Conservation (phyloP, 2,797 vertebrate genomes). For the Hydrolagus colliei region DNA sequence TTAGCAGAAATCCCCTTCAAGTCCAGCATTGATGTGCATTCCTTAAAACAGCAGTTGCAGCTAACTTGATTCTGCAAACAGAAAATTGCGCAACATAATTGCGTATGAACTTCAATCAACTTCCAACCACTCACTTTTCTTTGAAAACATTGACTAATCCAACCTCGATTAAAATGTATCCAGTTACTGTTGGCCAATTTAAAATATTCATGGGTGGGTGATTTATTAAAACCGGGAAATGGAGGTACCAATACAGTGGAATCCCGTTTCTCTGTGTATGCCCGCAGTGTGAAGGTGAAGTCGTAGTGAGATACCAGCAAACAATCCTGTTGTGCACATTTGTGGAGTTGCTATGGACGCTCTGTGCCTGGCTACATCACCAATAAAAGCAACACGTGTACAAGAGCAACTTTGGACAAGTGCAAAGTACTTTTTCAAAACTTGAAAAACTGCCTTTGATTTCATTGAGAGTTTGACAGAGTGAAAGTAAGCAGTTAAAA, state of each 20-base stretch:
- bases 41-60: neutral
- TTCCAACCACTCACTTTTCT: constrained; percentile 11
- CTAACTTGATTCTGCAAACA: constrained; percentile 20
- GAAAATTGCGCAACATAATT: constrained; percentile 22
- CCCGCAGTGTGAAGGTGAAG: no score
- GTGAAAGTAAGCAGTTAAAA: no score
- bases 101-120: constrained; percentile 27
- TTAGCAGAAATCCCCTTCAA: neutral
- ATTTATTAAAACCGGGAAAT: constrained; percentile 12
- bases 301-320: no score
- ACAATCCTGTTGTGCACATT: no score
- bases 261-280: no score
- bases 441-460: no score
- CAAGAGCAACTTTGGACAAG: no score
- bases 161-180: constrained; percentile 26
- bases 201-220: neutral
- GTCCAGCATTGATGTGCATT: neutral
- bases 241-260: neutral
- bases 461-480: no score
- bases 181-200: neutral
- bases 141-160: constrained; percentile 26
- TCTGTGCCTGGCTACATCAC: no score
- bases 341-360: no score
- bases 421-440: no score
- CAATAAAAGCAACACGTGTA: no score